Conservation (phyloP, 2,113 vertebrate genomes). For the Ailuropoda melanoleuca region DNA sequence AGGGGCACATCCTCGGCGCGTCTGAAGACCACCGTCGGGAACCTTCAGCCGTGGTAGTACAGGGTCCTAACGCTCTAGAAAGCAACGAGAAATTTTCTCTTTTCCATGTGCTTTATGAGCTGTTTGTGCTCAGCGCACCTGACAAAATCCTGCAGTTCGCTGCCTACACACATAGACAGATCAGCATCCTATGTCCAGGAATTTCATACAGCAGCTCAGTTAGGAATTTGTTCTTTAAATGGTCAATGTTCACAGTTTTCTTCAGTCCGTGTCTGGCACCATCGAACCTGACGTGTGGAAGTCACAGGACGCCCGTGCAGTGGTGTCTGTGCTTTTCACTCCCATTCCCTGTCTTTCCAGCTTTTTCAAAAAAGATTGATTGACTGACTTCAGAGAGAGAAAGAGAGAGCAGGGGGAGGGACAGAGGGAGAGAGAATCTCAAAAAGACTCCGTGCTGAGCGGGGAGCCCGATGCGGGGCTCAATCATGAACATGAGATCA, state of each 20-base stretch:
- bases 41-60: background rate
- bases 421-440: background rate
- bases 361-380: background rate
- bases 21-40: background rate
- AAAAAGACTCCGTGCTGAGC: background rate
- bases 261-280: too few species aligned
- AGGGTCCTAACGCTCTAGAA: background rate
- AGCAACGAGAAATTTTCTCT: background rate
- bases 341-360: background rate
- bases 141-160: background rate
- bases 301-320: rapidly evolving
- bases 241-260: background rate
- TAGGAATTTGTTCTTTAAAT: background rate
- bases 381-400: background rate
- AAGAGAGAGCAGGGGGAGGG: background rate
- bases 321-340: background rate
- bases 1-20: background rate
- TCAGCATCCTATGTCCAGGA: background rate
- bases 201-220: background rate
- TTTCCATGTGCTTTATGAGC: background rate
- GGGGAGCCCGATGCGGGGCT: background rate
- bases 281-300: background rate
- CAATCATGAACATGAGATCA: background rate
- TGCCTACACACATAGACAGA: background rate
- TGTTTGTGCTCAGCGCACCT: background rate